These are phyloP conservation scores for Clinocottus analis DNA, from an alignment of 2,113 vertebrate species.

Conservation along the genomic window DNA sequence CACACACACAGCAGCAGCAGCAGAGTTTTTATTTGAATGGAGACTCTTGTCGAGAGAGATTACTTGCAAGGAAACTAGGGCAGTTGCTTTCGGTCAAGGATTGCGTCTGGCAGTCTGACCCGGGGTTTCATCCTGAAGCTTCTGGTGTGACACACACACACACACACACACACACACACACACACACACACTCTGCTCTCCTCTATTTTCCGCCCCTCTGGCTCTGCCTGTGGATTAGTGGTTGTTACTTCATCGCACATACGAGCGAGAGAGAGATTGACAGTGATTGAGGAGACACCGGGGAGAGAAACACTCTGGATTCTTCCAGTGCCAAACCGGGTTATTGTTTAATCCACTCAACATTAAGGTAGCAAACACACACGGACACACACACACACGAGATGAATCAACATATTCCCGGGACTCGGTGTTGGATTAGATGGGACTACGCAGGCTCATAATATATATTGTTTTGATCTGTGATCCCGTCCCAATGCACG, in stretches of 20 bases:
- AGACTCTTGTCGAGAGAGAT: conserved; percentile 46
- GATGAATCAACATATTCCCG: conserved; percentile 44
- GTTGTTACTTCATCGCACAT: background rate
- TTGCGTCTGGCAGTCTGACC: conserved; percentile 34
- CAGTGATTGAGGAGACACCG: background rate
- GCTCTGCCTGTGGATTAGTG: conserved; percentile 23
- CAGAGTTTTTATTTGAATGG: conserved; percentile 44
- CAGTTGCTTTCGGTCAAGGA: conserved; percentile 56
- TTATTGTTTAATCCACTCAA: conserved; percentile 68
- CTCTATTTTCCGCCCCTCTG: conserved; percentile 2
- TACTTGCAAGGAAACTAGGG: conserved; percentile 52
- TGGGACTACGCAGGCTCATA: background rate
- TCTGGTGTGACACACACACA: conserved; percentile 8
- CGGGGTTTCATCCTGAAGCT: conserved; percentile 21
- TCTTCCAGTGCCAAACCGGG: conserved; percentile 34
- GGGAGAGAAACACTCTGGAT: conserved; percentile 1
- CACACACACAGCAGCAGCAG: conserved; percentile 5
- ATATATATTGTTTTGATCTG: background rate
- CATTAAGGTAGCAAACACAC: conserved; percentile 16
- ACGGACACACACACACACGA: conserved; percentile 19
- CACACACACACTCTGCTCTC: background rate
- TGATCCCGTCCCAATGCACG: background rate
- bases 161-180: conserved; percentile 1
- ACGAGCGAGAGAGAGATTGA: background rate
- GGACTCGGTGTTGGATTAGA: conserved; percentile 46